A percentile compares a stretch with the other conserved stretches of the same genome.
Evolutionary conservation across 2,888 invertebrate genomes (phyloP).

Genomic region (Taphrorychus bicolor): DNA sequence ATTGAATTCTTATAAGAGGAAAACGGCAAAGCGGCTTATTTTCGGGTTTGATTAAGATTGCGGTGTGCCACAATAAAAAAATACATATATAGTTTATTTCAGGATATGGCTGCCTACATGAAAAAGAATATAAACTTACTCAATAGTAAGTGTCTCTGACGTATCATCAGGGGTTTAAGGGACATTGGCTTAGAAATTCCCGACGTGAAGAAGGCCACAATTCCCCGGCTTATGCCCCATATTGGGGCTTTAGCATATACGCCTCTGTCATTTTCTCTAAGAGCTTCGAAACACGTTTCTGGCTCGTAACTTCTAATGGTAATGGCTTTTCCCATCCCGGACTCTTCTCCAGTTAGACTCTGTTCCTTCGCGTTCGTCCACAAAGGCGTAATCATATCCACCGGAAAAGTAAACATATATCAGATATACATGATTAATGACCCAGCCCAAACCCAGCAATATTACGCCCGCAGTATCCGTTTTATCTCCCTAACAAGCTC

Average conservation of each 20-base stretch:
- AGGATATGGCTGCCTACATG: too few relatives aligned
- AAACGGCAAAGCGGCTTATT: not conserved
- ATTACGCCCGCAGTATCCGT: conserved; percentile 8
- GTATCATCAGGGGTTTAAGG: not conserved
- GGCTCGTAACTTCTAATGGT: not conserved
- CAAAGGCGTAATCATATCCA: not conserved
- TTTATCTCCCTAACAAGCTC: conserved; percentile 30
- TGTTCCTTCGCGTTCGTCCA: not conserved
- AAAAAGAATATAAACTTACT: not conserved
- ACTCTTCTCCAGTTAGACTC: not conserved
- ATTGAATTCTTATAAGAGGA: conserved; percentile 13
- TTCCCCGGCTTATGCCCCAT: not conserved
- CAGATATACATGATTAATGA: conserved; percentile 9
- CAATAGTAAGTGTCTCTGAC: not conserved
- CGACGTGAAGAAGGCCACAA: not conserved
- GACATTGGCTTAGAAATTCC: not conserved
- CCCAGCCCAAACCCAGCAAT: conserved; percentile 1
- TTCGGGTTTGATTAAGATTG: too few relatives aligned
- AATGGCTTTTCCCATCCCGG: not conserved
- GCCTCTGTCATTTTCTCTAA: not conserved
- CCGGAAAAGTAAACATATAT: conserved; percentile 3
- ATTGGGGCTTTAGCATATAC: conserved; percentile 1
- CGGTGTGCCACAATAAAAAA: too few relatives aligned
- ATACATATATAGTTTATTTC: too few relatives aligned
- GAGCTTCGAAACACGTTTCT: not conserved